phyloP scores from a whole-genome alignment of 2,113 vertebrate genomes.

The Coregonus clupeaformis region DNA sequence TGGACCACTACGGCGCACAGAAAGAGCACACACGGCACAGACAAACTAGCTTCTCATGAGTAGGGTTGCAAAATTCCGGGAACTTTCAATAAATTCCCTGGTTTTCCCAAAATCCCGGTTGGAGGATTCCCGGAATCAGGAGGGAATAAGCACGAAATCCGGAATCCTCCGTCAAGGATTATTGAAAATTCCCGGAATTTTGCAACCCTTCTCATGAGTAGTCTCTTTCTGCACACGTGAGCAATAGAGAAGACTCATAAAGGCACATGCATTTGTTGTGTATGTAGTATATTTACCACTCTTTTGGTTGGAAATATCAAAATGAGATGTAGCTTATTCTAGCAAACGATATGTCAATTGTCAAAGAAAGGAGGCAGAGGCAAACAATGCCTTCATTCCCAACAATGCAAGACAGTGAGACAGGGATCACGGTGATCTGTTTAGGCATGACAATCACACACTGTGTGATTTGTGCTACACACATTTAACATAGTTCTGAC shows the following conservation, averaged over 20 bases:
- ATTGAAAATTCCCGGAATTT: too few relatives aligned
- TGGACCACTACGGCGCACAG: constrained; percentile 60
- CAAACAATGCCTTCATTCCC: neutral
- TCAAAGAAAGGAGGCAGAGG: neutral
- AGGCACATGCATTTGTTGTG: constrained; percentile 67
- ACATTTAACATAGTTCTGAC: constrained; percentile 49
- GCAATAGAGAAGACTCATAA: constrained; percentile 66
- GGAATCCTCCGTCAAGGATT: too few relatives aligned
- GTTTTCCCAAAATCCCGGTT: too few relatives aligned
- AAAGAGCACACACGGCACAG: constrained; percentile 53
- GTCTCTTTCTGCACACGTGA: constrained; percentile 48
- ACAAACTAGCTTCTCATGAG: too few relatives aligned
- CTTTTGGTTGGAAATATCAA: constrained; percentile 55
- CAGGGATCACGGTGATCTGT: neutral
- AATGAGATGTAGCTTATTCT: constrained; percentile 11
- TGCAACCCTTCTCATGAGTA: constrained; percentile 8
- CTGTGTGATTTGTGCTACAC: constrained; percentile 3
- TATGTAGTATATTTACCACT: constrained; percentile 60
- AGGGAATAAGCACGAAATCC: too few relatives aligned
- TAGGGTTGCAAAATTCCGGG: too few relatives aligned
- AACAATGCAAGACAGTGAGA: neutral
- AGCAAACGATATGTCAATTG: neutral
- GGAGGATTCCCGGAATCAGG: too few relatives aligned
- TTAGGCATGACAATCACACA: neutral
- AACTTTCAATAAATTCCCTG: too few relatives aligned